phyloP scores from a whole-genome alignment of 2,888 invertebrate species.

The Chalcosyrphus nemorum region DNA sequence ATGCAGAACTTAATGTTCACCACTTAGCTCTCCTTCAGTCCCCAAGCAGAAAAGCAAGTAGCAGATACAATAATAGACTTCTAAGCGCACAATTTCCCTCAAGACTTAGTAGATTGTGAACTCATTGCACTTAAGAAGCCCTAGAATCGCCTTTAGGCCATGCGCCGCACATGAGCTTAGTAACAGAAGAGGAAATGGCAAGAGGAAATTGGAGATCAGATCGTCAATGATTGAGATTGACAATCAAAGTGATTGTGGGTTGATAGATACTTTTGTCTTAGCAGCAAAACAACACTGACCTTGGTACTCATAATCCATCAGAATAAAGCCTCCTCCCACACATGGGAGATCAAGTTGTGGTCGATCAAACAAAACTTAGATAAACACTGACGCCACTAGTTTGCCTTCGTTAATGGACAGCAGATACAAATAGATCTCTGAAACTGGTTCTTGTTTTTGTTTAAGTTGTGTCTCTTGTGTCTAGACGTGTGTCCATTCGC shows the following conservation, averaged over 20 bases:
- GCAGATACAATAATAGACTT: too few relatives aligned
- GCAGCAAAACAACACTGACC: too few relatives aligned
- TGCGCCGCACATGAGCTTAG: not conserved
- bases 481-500: not conserved
- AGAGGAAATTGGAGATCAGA: not conserved
- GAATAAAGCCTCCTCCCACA: not conserved
- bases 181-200: not conserved
- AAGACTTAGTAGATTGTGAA: too few relatives aligned
- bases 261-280: too few relatives aligned
- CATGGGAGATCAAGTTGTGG: not conserved
- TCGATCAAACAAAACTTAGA: not conserved
- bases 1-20: too few relatives aligned
- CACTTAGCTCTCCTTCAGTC: too few relatives aligned
- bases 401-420: constrained; percentile 3
- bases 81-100: too few relatives aligned
- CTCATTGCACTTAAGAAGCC: too few relatives aligned
- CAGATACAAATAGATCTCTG: not conserved
- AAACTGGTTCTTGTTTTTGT: not conserved
- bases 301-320: not conserved
- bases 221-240: not conserved
- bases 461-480: not conserved
- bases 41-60: too few relatives aligned
- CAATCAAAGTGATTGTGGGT: not conserved
- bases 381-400: constrained; percentile 14
- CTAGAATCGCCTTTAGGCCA: not conserved